phyloP scores from a whole-genome alignment of 2,797 vertebrate species.

The Rousettus madagascariensis region DNA sequence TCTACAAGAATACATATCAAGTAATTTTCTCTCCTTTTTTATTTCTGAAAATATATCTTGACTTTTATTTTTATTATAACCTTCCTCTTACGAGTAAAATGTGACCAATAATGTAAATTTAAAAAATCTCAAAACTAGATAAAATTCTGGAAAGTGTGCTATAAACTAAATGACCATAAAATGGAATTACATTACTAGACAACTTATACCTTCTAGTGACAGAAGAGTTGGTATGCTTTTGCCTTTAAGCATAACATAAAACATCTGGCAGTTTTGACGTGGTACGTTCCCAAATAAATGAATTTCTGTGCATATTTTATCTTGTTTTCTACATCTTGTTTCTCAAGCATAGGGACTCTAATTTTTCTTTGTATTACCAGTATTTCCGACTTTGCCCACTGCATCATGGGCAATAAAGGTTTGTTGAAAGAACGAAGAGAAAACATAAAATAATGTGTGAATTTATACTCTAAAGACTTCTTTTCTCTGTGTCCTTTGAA shows the following conservation, averaged over 20 bases:
- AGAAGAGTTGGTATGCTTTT: background rate
- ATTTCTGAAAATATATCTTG: background rate
- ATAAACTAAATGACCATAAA: background rate
- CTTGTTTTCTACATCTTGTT: background rate
- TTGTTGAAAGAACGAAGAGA: background rate
- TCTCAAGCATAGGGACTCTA: background rate
- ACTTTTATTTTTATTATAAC: background rate
- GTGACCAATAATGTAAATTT: background rate
- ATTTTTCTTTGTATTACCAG: background rate
- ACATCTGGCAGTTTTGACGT: background rate
- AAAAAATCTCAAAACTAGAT: background rate
- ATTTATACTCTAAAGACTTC: background rate
- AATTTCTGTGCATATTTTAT: background rate
- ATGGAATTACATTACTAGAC: background rate
- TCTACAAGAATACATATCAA: background rate
- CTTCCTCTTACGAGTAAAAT: background rate
- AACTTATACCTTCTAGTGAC: background rate
- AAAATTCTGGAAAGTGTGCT: background rate
- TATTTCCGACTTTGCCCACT: background rate
- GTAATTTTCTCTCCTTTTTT: background rate
- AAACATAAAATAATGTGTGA: background rate
- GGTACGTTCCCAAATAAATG: background rate
- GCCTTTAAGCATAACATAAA: background rate
- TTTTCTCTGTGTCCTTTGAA: conserved; percentile 22
- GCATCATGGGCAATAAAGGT: background rate